Evolutionary conservation across 2,797 vertebrate genomes (phyloP).

Genomic region (Artibeus jamaicensis): DNA sequence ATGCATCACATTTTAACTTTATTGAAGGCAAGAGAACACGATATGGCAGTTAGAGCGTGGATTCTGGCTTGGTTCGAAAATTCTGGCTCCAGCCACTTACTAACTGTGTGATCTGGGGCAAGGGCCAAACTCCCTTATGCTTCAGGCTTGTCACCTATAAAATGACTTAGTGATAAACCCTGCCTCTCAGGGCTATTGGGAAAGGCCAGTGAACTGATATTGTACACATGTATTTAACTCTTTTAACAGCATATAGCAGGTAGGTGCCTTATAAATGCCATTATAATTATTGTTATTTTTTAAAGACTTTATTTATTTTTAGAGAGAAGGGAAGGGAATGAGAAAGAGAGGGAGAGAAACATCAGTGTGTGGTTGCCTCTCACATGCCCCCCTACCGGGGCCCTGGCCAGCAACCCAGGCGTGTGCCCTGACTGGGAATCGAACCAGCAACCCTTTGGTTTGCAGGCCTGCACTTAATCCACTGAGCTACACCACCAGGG

Average conservation of each 20-base stretch:
- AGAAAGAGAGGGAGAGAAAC: no score
- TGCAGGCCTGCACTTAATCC: no score
- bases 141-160: background rate
- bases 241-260: background rate
- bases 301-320: no score
- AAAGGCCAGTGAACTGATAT: background rate
- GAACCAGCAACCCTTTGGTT: no score
- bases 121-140: background rate
- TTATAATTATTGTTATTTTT: background rate
- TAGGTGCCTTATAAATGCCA: background rate
- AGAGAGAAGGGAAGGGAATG: no score
- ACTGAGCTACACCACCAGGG: no score
- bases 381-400: no score
- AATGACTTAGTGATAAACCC: background rate
- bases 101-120: background rate
- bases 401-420: no score
- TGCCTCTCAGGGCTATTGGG: background rate
- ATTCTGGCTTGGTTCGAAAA: background rate
- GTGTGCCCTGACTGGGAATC: no score
- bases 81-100: background rate
- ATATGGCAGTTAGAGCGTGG: background rate
- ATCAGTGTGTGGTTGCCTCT: no score
- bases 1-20: no score
- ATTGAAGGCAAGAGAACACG: background rate
- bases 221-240: background rate